These are phyloP conservation scores for Pristionchus exspectatus DNA, from an alignment of 2,888 invertebrate genomes.

Conservation along the genomic window DNA sequence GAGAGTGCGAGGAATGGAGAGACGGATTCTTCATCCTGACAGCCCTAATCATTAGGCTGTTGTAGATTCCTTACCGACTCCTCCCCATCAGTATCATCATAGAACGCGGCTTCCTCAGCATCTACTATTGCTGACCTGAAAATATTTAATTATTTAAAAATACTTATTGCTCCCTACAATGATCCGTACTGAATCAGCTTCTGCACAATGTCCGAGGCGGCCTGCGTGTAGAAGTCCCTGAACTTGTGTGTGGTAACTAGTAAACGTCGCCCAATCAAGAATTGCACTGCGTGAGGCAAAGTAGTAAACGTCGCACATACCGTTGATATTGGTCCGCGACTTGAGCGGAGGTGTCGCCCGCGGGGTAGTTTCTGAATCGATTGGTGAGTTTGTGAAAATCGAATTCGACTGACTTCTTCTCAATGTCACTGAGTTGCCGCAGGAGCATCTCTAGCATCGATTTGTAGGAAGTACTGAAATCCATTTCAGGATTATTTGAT, in stretches of 20 bases:
- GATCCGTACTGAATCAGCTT: slow-evolving; percentile 10
- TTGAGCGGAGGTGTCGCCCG: not conserved
- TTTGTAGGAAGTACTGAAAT: not conserved
- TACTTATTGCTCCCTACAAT: not conserved
- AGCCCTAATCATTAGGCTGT: not conserved
- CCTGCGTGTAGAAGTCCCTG: slow-evolving; percentile 32
- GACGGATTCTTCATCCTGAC: too few species aligned
- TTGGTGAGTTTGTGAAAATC: not conserved
- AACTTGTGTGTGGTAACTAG: not conserved
- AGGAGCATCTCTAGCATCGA: not conserved
- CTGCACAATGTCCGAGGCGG: not conserved
- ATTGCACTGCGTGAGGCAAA: too few species aligned
- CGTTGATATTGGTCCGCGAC: not conserved
- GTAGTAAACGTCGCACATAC: not conserved
- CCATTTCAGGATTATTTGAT: not conserved
- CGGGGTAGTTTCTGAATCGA: not conserved
- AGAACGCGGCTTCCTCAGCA: not conserved
- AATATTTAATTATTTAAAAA: not conserved
- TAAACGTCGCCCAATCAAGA: not conserved
- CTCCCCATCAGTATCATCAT: not conserved
- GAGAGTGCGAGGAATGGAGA: too few species aligned
- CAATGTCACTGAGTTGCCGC: not conserved
- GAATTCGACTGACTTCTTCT: not conserved
- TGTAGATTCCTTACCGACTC: not conserved
- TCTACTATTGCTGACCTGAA: slow-evolving; percentile 4